phyloP scores from a whole-genome alignment of 2,113 vertebrate species.

The Ivindomyrus marchei region DNA sequence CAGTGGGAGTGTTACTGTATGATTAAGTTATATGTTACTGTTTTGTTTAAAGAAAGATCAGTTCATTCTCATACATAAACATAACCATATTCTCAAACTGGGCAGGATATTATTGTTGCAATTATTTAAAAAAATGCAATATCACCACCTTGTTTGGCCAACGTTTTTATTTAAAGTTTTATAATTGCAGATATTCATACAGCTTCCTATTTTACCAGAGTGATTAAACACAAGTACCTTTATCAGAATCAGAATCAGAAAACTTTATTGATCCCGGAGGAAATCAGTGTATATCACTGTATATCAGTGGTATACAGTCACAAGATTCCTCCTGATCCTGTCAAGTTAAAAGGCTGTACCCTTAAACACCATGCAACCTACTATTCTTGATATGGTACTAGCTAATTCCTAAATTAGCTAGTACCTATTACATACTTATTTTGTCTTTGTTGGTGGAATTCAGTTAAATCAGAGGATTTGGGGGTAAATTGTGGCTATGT shows the following conservation, averaged over 20 bases:
- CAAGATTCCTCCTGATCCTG: neutral
- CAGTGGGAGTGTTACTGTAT: neutral
- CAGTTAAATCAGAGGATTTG: neutral
- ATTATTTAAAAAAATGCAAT: neutral
- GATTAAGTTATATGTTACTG: neutral
- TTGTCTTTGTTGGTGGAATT: neutral
- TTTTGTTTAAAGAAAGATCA: neutral
- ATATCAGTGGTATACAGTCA: neutral
- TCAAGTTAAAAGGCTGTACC: neutral
- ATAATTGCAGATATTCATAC: neutral
- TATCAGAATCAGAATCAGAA: neutral
- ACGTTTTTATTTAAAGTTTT: neutral
- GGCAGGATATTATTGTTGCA: neutral
- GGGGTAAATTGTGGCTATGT: neutral
- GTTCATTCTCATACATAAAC: neutral
- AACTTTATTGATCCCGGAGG: too few relatives aligned
- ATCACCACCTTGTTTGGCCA: neutral
- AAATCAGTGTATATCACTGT: too few relatives aligned
- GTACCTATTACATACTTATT: neutral
- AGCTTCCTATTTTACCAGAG: neutral
- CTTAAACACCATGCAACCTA: neutral
- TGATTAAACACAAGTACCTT: neutral
- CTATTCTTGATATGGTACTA: neutral
- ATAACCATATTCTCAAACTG: neutral
- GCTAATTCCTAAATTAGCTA: neutral